Evolutionary conservation across 2,888 invertebrate species (phyloP).

Genomic region (Mythimna loreyi): DNA sequence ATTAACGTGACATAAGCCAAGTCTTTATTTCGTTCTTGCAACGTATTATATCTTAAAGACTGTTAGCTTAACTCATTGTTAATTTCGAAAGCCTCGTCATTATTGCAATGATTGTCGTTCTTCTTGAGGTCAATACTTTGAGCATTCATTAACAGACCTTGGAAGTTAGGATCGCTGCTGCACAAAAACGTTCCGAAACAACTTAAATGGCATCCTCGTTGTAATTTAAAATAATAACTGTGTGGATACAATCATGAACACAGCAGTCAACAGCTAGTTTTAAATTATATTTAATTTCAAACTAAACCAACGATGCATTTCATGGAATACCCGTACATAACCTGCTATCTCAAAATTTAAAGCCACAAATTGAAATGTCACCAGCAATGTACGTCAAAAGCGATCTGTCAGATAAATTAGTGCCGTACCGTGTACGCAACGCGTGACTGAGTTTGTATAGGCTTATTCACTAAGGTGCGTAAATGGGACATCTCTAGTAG

Average conservation of each 20-base stretch:
- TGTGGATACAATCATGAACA: slow-evolving; percentile 32
- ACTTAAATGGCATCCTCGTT: slow-evolving; percentile 41
- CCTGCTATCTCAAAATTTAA: slow-evolving; percentile 12
- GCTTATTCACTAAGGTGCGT: slow-evolving; percentile 68
- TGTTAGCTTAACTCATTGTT: slow-evolving; percentile 17
- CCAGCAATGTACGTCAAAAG: slow-evolving; percentile 33
- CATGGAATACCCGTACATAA: slow-evolving; percentile 42
- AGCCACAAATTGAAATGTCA: slow-evolving; percentile 38
- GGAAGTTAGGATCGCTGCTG: slow-evolving; percentile 29
- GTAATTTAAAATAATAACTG: slow-evolving; percentile 54
- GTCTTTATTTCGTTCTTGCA: slow-evolving; percentile 1
- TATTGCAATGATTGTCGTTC: slow-evolving; percentile 7
- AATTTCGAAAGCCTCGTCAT: slow-evolving; percentile 7
- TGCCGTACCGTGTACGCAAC: slow-evolving; percentile 58
- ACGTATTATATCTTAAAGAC: slow-evolving; percentile 18
- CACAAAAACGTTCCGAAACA: slow-evolving; percentile 54
- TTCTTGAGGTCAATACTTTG: slow-evolving; percentile 28
- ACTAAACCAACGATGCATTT: slow-evolving; percentile 34
- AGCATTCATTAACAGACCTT: slow-evolving; percentile 41
- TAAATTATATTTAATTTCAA: slow-evolving; percentile 55
- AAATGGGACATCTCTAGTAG: slow-evolving; percentile 80
- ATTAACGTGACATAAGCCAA: slow-evolving; percentile 7
- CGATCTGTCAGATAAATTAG: slow-evolving; percentile 53
- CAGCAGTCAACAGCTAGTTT: slow-evolving; percentile 32
- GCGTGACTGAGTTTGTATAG: slow-evolving; percentile 74